Evolutionary conservation across 2,797 vertebrate genomes (phyloP).

Genomic region (Manis crassicaudata): DNA sequence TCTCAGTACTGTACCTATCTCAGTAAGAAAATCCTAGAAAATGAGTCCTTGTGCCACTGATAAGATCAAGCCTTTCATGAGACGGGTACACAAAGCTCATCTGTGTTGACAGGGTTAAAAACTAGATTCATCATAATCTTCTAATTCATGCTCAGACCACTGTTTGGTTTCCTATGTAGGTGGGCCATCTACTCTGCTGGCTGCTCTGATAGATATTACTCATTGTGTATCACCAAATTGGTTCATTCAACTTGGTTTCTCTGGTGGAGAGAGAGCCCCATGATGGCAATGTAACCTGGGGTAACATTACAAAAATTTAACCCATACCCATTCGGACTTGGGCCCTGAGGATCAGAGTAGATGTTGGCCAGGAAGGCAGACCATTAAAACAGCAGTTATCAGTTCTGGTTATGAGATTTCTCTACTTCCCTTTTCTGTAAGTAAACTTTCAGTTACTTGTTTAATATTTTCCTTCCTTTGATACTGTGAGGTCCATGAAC

Average conservation of each 20-base stretch:
- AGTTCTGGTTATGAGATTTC: neutral
- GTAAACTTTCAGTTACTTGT: neutral
- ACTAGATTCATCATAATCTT: neutral
- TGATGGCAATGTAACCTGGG: neutral
- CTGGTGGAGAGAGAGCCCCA: neutral
- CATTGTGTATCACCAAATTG: neutral
- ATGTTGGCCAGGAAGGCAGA: neutral
- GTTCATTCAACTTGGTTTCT: neutral
- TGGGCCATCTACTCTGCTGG: neutral
- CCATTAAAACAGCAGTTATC: neutral
- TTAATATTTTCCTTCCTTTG: neutral
- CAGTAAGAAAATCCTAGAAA: neutral
- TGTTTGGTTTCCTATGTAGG: neutral
- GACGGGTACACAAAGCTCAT: neutral
- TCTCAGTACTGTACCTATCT: neutral
- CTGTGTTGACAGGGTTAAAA: neutral
- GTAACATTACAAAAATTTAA: constrained; percentile 10
- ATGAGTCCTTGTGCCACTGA: neutral
- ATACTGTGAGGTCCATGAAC: neutral
- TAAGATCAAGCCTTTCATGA: neutral
- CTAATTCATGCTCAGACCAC: neutral
- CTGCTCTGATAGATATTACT: neutral
- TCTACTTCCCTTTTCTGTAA: neutral
- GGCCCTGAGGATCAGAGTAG: neutral
- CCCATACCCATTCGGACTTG: neutral